Conservation (phyloP, 2,113 vertebrate genomes). For the Aldabrachelys gigantea region DNA sequence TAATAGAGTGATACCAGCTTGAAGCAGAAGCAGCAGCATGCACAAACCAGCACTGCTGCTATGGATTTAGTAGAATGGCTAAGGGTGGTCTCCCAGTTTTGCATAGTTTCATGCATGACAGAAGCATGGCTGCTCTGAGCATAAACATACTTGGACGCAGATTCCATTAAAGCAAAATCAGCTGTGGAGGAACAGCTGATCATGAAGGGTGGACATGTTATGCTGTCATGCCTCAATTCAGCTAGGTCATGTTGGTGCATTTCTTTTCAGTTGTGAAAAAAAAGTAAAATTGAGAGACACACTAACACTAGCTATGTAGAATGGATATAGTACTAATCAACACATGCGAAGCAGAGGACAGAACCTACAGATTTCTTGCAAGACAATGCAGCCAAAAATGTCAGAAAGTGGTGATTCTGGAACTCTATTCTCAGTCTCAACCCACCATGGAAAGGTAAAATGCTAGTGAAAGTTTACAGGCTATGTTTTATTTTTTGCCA, state of each 20-base stretch:
- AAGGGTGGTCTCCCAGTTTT: neutral
- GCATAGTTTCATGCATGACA: neutral
- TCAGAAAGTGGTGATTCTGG: neutral
- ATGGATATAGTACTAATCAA: neutral
- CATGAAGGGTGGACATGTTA: rapidly evolving
- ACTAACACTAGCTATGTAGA: neutral
- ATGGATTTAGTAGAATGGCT: neutral
- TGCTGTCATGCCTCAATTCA: neutral
- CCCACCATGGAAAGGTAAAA: neutral
- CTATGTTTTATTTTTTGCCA: neutral
- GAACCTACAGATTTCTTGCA: neutral
- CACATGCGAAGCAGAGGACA: neutral
- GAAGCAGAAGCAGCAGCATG: neutral
- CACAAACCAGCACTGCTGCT: neutral
- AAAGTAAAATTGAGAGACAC: neutral
- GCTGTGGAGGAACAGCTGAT: neutral
- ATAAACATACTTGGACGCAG: neutral
- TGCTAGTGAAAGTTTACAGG: neutral
- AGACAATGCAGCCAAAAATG: neutral
- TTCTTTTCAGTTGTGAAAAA: neutral
- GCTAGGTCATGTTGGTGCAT: rapidly evolving
- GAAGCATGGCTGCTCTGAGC: rapidly evolving
- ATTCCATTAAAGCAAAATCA: neutral
- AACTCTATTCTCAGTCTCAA: neutral
- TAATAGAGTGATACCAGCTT: neutral